Evolutionary conservation across 2,113 vertebrate species (phyloP).

Genomic region (Geococcyx californianus): DNA sequence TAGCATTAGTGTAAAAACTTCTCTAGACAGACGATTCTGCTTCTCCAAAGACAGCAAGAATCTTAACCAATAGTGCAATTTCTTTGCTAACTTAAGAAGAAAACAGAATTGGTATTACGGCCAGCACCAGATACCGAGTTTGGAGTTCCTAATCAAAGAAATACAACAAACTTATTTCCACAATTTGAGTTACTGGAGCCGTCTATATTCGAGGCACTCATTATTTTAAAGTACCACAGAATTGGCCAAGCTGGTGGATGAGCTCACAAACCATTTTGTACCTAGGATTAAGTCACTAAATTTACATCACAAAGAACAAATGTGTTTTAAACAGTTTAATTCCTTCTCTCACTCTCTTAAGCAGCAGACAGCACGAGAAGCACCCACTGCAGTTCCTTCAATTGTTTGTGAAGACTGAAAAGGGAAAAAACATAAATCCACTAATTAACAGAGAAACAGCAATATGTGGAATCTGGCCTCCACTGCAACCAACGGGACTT

Average conservation of each 20-base stretch:
- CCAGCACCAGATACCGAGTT: not conserved
- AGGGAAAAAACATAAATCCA: constrained; percentile 34
- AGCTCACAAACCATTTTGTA: not conserved
- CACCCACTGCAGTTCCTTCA: not conserved
- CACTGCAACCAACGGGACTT: not conserved
- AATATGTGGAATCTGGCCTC: constrained; percentile 5
- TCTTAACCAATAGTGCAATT: not conserved
- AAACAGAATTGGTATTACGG: not conserved
- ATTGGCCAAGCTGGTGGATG: not conserved
- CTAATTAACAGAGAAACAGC: constrained; percentile 43
- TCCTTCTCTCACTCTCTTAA: constrained; percentile 22
- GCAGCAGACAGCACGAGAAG: constrained; percentile 1
- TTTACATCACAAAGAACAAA: constrained; percentile 53
- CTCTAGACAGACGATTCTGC: not conserved
- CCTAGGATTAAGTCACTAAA: constrained; percentile 47
- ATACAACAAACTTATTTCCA: not conserved
- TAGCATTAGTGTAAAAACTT: not conserved
- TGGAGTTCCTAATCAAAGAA: not conserved
- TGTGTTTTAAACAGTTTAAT: constrained; percentile 38
- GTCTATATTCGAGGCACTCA: not conserved
- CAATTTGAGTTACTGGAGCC: not conserved
- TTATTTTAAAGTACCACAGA: not conserved
- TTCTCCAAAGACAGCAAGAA: not conserved
- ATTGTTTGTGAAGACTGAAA: constrained; percentile 9
- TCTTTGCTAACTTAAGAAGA: not conserved